Evolutionary conservation across 2,888 invertebrate genomes (phyloP).

Genomic region (Trilocha varians): DNA sequence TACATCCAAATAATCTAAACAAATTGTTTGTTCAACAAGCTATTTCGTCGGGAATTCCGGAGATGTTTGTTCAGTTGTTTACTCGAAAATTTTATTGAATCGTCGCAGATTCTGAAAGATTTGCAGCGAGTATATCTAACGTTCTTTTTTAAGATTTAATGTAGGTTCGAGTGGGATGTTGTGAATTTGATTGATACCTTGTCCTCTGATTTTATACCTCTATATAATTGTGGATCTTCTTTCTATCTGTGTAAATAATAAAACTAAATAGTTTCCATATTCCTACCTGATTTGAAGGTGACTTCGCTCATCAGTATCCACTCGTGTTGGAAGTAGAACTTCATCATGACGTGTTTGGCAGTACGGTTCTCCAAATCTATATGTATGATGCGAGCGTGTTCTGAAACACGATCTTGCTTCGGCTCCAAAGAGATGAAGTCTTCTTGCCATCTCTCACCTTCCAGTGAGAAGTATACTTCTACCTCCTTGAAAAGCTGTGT

Average conservation of each 20-base stretch:
- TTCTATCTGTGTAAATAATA: too few species aligned
- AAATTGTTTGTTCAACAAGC: slow-evolving; percentile 42
- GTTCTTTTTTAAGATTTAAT: too few species aligned
- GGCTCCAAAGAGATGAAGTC: slow-evolving; percentile 77
- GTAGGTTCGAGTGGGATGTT: too few species aligned
- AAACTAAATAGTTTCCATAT: too few species aligned
- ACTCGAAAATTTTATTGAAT: neutral
- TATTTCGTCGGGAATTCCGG: too few species aligned
- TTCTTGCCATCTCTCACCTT: slow-evolving; percentile 82
- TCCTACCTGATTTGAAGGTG: slow-evolving; percentile 84
- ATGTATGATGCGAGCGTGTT: slow-evolving; percentile 77
- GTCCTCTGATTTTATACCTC: too few species aligned
- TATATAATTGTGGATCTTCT: too few species aligned
- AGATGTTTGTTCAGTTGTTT: neutral
- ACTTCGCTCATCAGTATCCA: slow-evolving; percentile 94
- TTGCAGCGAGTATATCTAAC: too few species aligned
- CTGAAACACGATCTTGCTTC: slow-evolving; percentile 69
- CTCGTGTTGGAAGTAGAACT: slow-evolving; percentile 83
- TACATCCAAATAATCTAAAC: slow-evolving; percentile 28
- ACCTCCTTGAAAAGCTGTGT: slow-evolving; percentile 82
- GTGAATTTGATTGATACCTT: too few species aligned
- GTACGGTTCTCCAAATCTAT: slow-evolving; percentile 82
- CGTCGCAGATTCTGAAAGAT: neutral
- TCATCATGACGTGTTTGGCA: slow-evolving; percentile 82
- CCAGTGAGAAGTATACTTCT: slow-evolving; percentile 84